A percentile compares a stretch with the other conserved stretches of the same genome.
Conservation (phyloP, 2,113 vertebrate species). For the Lophius piscatorius region DNA sequence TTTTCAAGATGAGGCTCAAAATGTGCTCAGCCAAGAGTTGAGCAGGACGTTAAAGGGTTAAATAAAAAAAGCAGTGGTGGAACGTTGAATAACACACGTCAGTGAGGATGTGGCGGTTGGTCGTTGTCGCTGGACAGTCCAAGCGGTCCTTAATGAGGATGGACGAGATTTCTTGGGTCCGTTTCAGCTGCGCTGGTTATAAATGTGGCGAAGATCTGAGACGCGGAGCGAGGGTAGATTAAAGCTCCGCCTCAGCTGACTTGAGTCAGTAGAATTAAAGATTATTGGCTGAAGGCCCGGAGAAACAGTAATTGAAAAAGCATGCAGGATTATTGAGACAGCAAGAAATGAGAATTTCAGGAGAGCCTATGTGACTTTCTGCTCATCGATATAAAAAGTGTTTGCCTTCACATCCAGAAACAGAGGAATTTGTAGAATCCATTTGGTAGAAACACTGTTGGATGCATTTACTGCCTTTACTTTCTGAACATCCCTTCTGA, state of each 20-base stretch:
- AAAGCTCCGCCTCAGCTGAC: constrained; percentile 13
- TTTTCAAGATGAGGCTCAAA: too few relatives aligned
- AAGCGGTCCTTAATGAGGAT: too few relatives aligned
- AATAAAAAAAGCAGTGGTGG: too few relatives aligned
- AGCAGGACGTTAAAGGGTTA: too few relatives aligned
- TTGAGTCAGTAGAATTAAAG: constrained; percentile 31
- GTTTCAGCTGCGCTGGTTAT: constrained; percentile 3
- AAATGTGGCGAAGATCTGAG: background rate
- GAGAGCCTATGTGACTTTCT: background rate
- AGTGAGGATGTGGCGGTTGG: too few relatives aligned
- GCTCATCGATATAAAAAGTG: constrained; percentile 8
- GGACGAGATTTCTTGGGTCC: background rate
- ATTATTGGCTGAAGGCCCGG: constrained; percentile 32
- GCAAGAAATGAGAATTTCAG: constrained; percentile 5
- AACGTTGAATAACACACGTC: too few relatives aligned
- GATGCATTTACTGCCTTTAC: too few relatives aligned
- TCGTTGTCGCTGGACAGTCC: too few relatives aligned
- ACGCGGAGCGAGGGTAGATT: constrained; percentile 5
- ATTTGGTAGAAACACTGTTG: too few relatives aligned
- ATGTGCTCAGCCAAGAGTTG: too few relatives aligned
- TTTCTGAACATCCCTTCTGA: too few relatives aligned
- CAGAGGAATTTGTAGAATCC: constrained; percentile 1
- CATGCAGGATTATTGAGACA: background rate
- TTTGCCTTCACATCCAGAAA: constrained; percentile 13
- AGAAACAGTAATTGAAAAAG: constrained; percentile 21